A percentile compares a stretch with the other conserved stretches of the same genome.
Conservation (phyloP, 2,113 vertebrate genomes). For the Etheostoma cragini region DNA sequence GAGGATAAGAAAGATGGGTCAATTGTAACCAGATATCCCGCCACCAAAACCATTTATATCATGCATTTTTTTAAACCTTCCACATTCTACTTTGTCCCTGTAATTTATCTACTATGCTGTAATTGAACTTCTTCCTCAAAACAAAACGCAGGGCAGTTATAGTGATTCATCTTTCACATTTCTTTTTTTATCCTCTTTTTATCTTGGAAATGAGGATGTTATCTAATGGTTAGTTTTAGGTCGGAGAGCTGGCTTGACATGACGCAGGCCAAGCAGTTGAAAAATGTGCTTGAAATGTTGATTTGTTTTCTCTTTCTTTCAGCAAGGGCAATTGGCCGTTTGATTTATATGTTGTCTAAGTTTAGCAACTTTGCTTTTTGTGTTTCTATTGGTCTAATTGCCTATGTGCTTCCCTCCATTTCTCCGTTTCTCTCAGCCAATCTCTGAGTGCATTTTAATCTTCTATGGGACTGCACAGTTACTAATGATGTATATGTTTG, state of each 20-base stretch:
- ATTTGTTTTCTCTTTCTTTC: slow-evolving; percentile 40
- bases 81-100: slow-evolving; percentile 7
- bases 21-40: slow-evolving; percentile 58
- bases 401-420: slow-evolving; percentile 40
- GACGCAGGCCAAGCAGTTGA: slow-evolving; percentile 60
- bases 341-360: slow-evolving; percentile 66
- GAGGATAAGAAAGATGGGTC: slow-evolving; percentile 53
- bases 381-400: slow-evolving; percentile 50
- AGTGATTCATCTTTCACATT: slow-evolving; percentile 49
- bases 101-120: slow-evolving; percentile 70
- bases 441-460: slow-evolving; percentile 51
- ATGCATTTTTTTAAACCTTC: slow-evolving; percentile 25
- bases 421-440: slow-evolving; percentile 37
- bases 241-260: slow-evolving; percentile 48
- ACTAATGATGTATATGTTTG: slow-evolving; percentile 36
- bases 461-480: slow-evolving; percentile 25
- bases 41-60: slow-evolving; percentile 49
- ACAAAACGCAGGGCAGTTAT: slow-evolving; percentile 34
- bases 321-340: slow-evolving; percentile 41
- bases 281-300: slow-evolving; percentile 56
- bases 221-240: slow-evolving; percentile 65
- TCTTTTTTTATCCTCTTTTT: slow-evolving; percentile 42
- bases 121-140: slow-evolving; percentile 64
- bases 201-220: slow-evolving; percentile 60
- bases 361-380: slow-evolving; percentile 52